Evolutionary conservation across 1,140 invertebrate genomes (phyloP).

Genomic region (Lithobius niger): DNA sequence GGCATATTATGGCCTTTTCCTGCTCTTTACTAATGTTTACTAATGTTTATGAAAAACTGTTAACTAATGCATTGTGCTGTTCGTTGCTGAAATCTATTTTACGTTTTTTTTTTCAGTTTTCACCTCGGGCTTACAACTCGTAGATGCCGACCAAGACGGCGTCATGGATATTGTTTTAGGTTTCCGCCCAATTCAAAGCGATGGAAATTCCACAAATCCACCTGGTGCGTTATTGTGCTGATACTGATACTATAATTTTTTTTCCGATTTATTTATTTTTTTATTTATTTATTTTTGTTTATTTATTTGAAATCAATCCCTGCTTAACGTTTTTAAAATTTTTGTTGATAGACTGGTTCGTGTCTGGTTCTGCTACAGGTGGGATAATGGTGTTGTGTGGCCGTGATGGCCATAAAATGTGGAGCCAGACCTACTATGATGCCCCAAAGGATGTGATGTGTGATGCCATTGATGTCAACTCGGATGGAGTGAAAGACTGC

Average conservation of each 20-base stretch:
- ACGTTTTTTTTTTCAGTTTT: background rate
- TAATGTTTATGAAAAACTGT: too few relatives aligned
- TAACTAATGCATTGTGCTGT: too few relatives aligned
- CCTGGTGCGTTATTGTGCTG: too few relatives aligned
- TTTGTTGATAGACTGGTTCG: background rate
- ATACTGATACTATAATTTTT: too few relatives aligned
- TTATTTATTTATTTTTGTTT: too few relatives aligned
- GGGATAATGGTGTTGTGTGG: background rate
- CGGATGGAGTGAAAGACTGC: background rate
- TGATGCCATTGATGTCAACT: conserved; percentile 4
- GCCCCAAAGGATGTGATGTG: background rate
- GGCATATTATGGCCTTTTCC: too few relatives aligned
- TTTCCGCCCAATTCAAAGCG: background rate
- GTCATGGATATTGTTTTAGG: background rate
- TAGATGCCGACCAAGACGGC: background rate
- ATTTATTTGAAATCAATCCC: background rate
- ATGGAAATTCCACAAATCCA: too few relatives aligned
- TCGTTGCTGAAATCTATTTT: background rate
- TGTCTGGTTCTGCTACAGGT: background rate
- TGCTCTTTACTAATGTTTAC: too few relatives aligned
- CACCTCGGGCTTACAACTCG: background rate
- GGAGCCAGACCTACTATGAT: conserved; percentile 5
- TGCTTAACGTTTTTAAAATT: background rate
- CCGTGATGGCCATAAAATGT: background rate
- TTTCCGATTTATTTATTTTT: too few relatives aligned